Conservation (phyloP, 2,888 invertebrate genomes). For the Ormyrus rosae region DNA sequence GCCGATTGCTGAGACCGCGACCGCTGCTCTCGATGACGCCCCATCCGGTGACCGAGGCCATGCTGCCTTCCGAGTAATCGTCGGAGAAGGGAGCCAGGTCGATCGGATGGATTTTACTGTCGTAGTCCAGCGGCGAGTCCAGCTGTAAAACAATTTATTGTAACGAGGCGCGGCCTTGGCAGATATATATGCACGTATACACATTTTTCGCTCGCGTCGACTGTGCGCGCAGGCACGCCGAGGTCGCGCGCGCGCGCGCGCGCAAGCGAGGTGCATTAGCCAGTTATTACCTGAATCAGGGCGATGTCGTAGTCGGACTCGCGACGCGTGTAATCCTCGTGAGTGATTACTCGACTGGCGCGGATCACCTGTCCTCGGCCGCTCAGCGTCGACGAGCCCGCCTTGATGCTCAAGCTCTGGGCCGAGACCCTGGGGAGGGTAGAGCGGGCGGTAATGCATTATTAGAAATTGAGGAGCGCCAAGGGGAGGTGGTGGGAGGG, state of each 20-base stretch:
- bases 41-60: slow-evolving; percentile 70
- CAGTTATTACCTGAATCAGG: slow-evolving; percentile 56
- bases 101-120: slow-evolving; percentile 61
- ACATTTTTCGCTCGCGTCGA: not conserved
- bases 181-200: not conserved
- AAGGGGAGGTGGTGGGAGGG: not conserved
- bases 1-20: slow-evolving; percentile 60
- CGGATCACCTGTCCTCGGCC: slow-evolving; percentile 50
- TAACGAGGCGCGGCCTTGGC: not conserved
- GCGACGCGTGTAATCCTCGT: slow-evolving; percentile 64
- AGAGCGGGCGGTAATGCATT: not conserved
- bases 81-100: slow-evolving; percentile 62
- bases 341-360: slow-evolving; percentile 58
- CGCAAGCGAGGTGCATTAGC: too few relatives aligned
- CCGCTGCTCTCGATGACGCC: slow-evolving; percentile 63
- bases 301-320: slow-evolving; percentile 69
- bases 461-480: slow-evolving; percentile 5
- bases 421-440: slow-evolving; percentile 10
- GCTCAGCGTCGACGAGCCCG: slow-evolving; percentile 56
- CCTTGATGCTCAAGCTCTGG: slow-evolving; percentile 53
- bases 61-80: slow-evolving; percentile 61
- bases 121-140: slow-evolving; percentile 61
- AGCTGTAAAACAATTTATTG: slow-evolving; percentile 58
- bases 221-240: not conserved
- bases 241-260: too few relatives aligned